A percentile compares a stretch with the other conserved stretches of the same genome.
These are phyloP conservation scores for Masticophis lateralis DNA, from an alignment of 2,797 vertebrate genomes.

Conservation along the genomic window DNA sequence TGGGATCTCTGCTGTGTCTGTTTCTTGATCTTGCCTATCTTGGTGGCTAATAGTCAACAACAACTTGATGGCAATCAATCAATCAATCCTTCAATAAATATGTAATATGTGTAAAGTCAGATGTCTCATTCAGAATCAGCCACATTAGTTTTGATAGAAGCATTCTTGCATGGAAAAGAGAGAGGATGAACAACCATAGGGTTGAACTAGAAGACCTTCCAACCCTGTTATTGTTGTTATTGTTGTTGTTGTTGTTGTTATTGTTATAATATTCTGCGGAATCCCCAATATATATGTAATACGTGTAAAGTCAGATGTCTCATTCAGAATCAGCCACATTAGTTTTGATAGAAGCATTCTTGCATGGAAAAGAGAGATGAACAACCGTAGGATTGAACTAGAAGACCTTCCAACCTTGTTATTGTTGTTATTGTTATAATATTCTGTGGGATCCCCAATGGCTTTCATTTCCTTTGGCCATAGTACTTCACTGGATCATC, in stretches of 20 bases:
- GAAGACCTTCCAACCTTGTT: no score
- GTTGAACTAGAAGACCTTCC: not conserved
- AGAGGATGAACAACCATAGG: not conserved
- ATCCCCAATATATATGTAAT: no score
- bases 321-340: no score
- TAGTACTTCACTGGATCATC: not conserved
- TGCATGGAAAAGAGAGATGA: no score
- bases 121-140: not conserved
- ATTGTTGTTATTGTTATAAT: no score
- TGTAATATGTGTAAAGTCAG: not conserved
- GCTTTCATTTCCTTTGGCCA: not conserved
- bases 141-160: not conserved
- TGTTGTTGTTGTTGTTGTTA: no score
- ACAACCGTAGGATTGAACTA: no score
- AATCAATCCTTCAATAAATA: not conserved
- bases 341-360: no score
- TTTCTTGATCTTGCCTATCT: not conserved
- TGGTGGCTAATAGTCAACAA: not conserved
- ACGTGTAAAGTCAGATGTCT: not conserved
- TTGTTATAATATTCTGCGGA: no score
- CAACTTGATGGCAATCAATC: not conserved
- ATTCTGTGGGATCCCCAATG: not conserved
- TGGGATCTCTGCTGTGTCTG: not conserved
- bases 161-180: not conserved
- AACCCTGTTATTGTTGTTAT: no score